Evolutionary conservation across 2,888 invertebrate species (phyloP), one percentile per base, ranked within the genome.

Genomic region (Lamproptera curius): DNA sequence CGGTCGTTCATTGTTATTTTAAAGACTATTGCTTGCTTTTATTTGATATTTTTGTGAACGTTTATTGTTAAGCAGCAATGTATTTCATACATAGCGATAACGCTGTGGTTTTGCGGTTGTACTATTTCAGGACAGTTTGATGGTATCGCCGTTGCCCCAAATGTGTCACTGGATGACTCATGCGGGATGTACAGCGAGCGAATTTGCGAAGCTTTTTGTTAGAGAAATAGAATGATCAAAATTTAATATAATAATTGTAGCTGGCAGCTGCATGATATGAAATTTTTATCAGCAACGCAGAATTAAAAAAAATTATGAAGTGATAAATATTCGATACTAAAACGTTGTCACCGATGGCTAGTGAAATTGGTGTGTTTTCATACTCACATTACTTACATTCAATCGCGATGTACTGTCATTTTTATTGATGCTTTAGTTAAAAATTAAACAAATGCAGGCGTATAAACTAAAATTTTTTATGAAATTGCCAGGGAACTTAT

Each of bases 91-190:
- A 14, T n/a, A 42, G 13, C 34, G n/a, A 26, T 16, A 33, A 35
- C 15, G 10, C 16, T 26, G 6, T n/a, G 6, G 33, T 8, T 11
- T 35, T 20, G n/a, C 16, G 20, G 28, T 14, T 11, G 20, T 37
- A 50, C 46, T 56, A 55, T 59, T 61, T 59, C 44, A 56, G 55
- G 46, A 53, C 52, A 56, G 49, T 55, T 43, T 17, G 38, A 26
- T 55, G 49, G 50, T 72, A 76, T 73, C 73, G 59, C 59, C 71
- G 60, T 57, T 73, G 78, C 43, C 75, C 81, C 67, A 75, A 80
- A 81, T 81, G 80, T 79, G 81, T 80, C 79, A 80, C 55, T 46
- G 57, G 53, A 57, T 79, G 80, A 78, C 51, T 80, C 76, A 80
- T 56, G 57, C 60, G 65, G 70, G 61, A 69, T 67, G 69, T 65